Conservation (phyloP, 1,140 invertebrate species). For the Sycobia sp. region DNA sequence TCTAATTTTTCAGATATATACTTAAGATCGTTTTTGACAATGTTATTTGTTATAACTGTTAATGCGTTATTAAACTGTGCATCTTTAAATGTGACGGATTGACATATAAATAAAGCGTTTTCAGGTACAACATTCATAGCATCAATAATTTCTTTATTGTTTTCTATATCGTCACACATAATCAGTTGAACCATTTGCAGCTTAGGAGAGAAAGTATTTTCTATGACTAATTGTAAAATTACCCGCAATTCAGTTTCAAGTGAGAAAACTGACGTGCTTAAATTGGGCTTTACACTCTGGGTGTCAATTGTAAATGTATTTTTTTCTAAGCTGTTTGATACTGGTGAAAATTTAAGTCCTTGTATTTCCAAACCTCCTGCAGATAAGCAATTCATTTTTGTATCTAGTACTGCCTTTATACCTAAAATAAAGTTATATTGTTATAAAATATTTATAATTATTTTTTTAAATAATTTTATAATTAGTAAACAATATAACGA, state of each 20-base stretch:
- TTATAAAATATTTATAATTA: too few relatives aligned
- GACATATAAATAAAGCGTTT: not conserved
- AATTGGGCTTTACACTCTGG: slow-evolving; percentile 68
- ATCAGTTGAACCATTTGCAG: slow-evolving; percentile 72
- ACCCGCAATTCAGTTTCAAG: slow-evolving; percentile 60
- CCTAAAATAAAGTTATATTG: slow-evolving; percentile 28
- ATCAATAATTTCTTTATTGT: not conserved
- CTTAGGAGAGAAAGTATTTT: slow-evolving; percentile 72
- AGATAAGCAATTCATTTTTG: slow-evolving; percentile 50
- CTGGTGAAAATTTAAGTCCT: slow-evolving; percentile 78
- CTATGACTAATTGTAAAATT: slow-evolving; percentile 67
- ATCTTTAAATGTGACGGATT: not conserved
- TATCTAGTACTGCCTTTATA: slow-evolving; percentile 59
- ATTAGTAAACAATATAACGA: too few relatives aligned
- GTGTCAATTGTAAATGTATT: slow-evolving; percentile 71
- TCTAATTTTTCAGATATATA: slow-evolving; percentile 43
- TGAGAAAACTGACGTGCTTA: not conserved
- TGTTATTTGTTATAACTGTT: slow-evolving; percentile 59
- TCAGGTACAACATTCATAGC: slow-evolving; percentile 32
- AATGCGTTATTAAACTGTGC: slow-evolving; percentile 61
- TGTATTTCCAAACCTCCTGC: slow-evolving; percentile 81
- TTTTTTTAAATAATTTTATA: too few relatives aligned
- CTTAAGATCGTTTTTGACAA: slow-evolving; percentile 25
- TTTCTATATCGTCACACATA: slow-evolving; percentile 50
- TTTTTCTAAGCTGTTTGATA: slow-evolving; percentile 68